Base-by-base conservation (phyloP, 2,797 vertebrate genomes). In the Sebastes ruberrimus region DNA sequence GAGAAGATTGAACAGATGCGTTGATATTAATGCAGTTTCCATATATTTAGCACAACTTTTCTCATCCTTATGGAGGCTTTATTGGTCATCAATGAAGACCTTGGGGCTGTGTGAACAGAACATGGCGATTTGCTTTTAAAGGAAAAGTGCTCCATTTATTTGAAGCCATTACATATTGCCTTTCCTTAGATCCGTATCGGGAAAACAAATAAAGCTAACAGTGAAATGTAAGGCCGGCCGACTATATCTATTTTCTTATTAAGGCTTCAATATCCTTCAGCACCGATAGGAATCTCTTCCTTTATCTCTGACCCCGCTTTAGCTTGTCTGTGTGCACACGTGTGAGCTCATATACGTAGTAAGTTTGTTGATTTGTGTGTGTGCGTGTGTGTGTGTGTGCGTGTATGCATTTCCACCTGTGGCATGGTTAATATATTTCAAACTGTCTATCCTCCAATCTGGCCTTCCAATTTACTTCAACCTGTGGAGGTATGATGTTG, bases 201-300 rank as follows among this genome's bases (percentile, higher is more conserved):
- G n/a, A 92, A 94, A 94, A 92, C 90, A 93, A 95, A 94, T 95
- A 95, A 94, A 93, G 87, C 87, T 85, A 94, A 93, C 85, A 86
- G 85, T 87, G 86, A 90, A 88, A 93, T 75, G 86, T 88, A 83
- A 89, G 89, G 90, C 91, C 88, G 83, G 87, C 65, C 85, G 83
- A 90, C 87, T 91, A 86, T 94, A 92, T 93, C 86, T 92, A 84
- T 93, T 92, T 94, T 95, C 92, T 89, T 93, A 94, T 95, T 95
- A 93, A 93, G 93, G 81, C 91, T 95, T 93, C 94, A 95, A 95
- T 95, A 95, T 95, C 95, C 94, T 95, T 93, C 80, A 91, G 91
- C 83, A 84, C 70, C 2, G 94, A 95, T 95, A 94, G 60, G 10
- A 71, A 95, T 95, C 94, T 93, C 66, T 80, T 25, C 68, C 66